Base-by-base conservation (phyloP, 1,140 invertebrate species). In the Nasonia longicornis region DNA sequence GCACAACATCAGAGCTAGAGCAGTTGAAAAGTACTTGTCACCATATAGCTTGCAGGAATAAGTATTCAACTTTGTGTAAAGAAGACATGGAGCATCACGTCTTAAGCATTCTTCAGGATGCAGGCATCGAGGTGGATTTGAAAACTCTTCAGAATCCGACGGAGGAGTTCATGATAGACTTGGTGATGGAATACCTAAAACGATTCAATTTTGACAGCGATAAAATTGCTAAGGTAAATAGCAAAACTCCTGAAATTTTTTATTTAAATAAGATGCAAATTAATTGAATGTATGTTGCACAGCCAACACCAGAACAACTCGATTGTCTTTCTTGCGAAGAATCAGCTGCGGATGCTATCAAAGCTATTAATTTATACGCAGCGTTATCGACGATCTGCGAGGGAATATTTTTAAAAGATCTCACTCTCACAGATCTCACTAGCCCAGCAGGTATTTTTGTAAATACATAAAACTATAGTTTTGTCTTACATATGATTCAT, bases 361-460 rank as follows among this genome's bases (percentile, higher is more conserved):
- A 76, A 76, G 52, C 58, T 63, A 76, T 76, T 35, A 76, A 76
- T 64, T 64, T 76, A 64, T 26, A 76, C 22, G 73, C 73, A 31
- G 73, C 73, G 4, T 63, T 76, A n/a, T 11, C 73, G n/a, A 63
- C n/a, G 31, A 63, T 76, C 11, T 76, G 73, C 12, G 48, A 76
- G 2, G 29, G 38, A 31, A 76, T 76, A 14, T 76, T 63, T 76
- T 35, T 76, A n/a, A 76, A 76, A 63, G 73, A 76, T 76, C 31
- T 76, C 31, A 20, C 31, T 3, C 73, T 76, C 2, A 76, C 26
- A 35, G 73, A 76, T 38, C 58, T 76, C 8, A 76, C 52, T 3
- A 76, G 38, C 38, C 73, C 73, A 63, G 73, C 6, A 63, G 26
- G n/a, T 52, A 16, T 74, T 52, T 52, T 22, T 52, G 2, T 0